Base-by-base conservation (phyloP, 2,888 invertebrate species). In the Trachelus troglodyta region DNA sequence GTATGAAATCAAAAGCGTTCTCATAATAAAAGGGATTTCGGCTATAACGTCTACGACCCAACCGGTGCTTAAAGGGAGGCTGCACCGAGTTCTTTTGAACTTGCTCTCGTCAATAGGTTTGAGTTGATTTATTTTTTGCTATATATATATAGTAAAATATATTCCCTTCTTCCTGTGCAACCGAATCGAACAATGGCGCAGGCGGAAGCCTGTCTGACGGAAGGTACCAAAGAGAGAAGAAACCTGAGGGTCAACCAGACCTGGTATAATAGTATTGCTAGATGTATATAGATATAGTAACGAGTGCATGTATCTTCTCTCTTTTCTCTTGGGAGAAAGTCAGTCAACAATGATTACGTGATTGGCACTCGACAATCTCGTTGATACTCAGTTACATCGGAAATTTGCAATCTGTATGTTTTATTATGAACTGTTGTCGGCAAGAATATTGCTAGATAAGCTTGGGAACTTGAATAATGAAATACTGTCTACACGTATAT, bases 271-370 rank as follows among this genome's bases (percentile, higher is more conserved):
- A 23, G 56, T 56, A 9, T 9, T 37, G 37, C 37, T 37, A 37
- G 15, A 23, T 56, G 6, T 56, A 23, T 56, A 56, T 56, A 56
- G 2, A 23, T 56, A 56, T 23, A 23, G 56, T 23, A 23, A 56
- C 23, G 6, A 56, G 23, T 56, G 23, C 23, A 23, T 9, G 71
- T 71, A 31, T 71, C 33, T 31, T 76, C 78, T n/a, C 78, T 73
- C 56, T 68, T 34, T 34, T 69, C 69, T 34, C 76, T 11, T 68
- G 73, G 73, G 78, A 75, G 78, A 78, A 78, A 78, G 78, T 78
- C 71, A 76, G 78, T 78, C 78, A 78, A 78, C 78, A 76, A 78
- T 78, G 78, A 78, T 78, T 78, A 78, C 78, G 78, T 73, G 71
- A 34, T 37, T 35, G 78, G 71, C 34, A 56, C 56, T 56, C 56